A percentile compares a stretch with the other conserved stretches of the same genome.
These are phyloP conservation scores for Sarcophilus harrisii DNA, from an alignment of 2,797 vertebrate genomes.

Conservation along the genomic window DNA sequence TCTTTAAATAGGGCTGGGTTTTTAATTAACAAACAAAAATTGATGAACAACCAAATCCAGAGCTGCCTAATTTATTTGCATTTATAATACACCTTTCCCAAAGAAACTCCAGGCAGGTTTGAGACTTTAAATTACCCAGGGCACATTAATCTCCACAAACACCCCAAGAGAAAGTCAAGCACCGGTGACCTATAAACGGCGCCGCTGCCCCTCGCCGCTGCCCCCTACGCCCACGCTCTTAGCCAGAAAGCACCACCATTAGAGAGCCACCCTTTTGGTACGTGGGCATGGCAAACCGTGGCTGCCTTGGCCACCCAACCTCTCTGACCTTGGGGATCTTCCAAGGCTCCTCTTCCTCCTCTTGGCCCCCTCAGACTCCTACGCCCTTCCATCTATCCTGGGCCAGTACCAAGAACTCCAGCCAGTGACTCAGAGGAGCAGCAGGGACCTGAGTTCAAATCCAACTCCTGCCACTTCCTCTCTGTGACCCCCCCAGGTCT, in stretches of 20 bases:
- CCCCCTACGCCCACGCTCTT: neutral
- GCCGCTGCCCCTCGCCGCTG: conserved; percentile 5
- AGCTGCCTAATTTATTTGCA: conserved; percentile 70
- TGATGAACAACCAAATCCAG: conserved; percentile 67
- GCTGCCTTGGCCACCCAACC: too few relatives aligned
- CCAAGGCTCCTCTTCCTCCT: neutral
- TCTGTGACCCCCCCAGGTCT: neutral
- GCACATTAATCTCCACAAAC: conserved; percentile 67
- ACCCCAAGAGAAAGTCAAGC: conserved; percentile 55
- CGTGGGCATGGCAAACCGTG: neutral
- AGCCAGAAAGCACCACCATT: neutral
- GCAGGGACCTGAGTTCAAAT: fast-evolving
- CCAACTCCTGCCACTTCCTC: conserved; percentile 20
- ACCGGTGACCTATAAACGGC: conserved; percentile 46
- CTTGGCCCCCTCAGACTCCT: neutral
- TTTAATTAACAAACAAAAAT: conserved; percentile 75
- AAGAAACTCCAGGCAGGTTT: conserved; percentile 68
- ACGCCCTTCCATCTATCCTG: neutral
- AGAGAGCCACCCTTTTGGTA: neutral
- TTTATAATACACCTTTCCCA: conserved; percentile 63
- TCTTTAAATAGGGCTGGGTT: conserved; percentile 52
- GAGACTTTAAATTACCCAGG: conserved; percentile 65
- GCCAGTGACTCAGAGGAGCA: fast-evolving
- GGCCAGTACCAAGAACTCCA: neutral
- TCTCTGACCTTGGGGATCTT: neutral